Conservation (phyloP, 2,888 invertebrate species). For the Hymenopus coronatus region DNA sequence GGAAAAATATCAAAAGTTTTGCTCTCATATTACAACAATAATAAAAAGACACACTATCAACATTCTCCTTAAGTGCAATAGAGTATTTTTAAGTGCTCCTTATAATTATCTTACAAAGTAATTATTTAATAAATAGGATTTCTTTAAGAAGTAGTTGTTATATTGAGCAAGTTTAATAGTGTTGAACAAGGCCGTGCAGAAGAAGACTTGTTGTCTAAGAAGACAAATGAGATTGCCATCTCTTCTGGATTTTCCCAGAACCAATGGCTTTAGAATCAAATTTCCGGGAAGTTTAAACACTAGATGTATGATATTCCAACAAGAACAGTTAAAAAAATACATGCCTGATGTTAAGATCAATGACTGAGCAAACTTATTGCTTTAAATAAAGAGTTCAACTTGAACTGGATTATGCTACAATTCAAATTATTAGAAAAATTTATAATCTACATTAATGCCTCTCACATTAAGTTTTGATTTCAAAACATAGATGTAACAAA, state of each 20-base stretch:
- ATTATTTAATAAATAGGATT: background rate
- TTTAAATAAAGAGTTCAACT: background rate
- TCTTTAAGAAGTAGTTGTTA: background rate
- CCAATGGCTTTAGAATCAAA: slow-evolving; percentile 12
- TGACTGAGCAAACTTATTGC: background rate
- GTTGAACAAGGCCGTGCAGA: slow-evolving; percentile 18
- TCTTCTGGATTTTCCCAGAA: background rate
- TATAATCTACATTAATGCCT: no score
- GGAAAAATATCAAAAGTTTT: background rate
- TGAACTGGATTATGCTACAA: background rate
- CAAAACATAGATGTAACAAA: no score
- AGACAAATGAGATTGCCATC: background rate
- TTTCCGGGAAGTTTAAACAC: background rate
- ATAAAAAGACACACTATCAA: background rate
- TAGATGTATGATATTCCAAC: background rate
- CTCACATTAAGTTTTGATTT: no score
- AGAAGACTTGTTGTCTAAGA: slow-evolving; percentile 11
- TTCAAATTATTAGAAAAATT: no score
- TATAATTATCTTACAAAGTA: background rate
- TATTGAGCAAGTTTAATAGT: slow-evolving; percentile 14
- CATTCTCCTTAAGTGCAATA: background rate
- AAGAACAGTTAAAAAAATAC: background rate
- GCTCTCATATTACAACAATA: background rate
- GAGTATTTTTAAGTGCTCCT: background rate
- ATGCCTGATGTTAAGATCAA: background rate